Conservation (phyloP, 2,113 vertebrate genomes). For the Isichthys henryi region DNA sequence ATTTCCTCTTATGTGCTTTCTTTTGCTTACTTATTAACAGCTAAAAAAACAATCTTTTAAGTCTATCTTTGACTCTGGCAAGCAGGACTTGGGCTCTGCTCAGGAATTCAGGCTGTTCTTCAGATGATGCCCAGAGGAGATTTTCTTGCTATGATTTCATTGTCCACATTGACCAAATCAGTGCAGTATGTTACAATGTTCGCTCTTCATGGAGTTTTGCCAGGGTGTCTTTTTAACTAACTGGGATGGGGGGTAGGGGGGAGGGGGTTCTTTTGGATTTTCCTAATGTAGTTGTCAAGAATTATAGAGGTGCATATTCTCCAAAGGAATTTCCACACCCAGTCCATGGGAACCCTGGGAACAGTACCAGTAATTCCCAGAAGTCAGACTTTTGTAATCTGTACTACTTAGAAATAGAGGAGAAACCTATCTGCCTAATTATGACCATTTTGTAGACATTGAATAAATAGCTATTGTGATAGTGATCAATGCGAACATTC, state of each 20-base stretch:
- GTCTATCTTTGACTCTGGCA: background rate
- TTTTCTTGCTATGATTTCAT: background rate
- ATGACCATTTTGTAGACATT: background rate
- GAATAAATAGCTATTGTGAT: background rate
- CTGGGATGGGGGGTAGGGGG: background rate
- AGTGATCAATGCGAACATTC: background rate
- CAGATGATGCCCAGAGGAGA: background rate
- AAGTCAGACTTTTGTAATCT: background rate
- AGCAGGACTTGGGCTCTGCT: background rate
- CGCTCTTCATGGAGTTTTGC: background rate
- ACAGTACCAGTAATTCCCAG: background rate
- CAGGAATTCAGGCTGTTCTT: background rate
- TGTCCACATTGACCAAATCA: background rate
- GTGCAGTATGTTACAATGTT: background rate
- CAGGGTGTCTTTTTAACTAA: background rate
- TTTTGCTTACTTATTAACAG: background rate
- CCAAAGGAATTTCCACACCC: background rate
- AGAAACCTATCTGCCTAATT: background rate
- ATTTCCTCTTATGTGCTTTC: background rate
- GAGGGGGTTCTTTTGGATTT: background rate
- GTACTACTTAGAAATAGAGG: background rate
- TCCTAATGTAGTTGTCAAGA: background rate
- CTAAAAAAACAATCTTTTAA: background rate
- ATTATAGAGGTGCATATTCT: background rate
- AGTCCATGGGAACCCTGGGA: background rate